These are phyloP conservation scores for Melinaea marsaeus DNA, from an alignment of 2,888 invertebrate species.

Conservation along the genomic window DNA sequence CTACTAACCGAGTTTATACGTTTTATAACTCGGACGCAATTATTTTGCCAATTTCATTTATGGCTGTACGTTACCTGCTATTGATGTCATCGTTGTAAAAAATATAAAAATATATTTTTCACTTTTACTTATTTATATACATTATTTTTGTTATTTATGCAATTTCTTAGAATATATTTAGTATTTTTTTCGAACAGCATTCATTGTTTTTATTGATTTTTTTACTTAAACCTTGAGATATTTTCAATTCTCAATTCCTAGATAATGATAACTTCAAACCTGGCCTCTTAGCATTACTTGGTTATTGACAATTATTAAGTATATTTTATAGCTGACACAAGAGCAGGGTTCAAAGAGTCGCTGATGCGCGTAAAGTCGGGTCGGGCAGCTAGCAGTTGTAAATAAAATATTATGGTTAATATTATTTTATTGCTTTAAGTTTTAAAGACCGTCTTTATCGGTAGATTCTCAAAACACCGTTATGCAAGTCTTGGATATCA, in stretches of 20 bases:
- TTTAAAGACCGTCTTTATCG: constrained; percentile 8
- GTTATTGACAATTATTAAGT: background rate
- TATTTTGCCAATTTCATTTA: constrained; percentile 23
- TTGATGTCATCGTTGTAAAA: too few relatives aligned
- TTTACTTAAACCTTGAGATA: too few relatives aligned
- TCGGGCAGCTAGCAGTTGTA: background rate
- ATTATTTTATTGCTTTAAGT: constrained; percentile 2
- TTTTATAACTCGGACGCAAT: constrained; percentile 25
- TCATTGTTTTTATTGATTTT: too few relatives aligned
- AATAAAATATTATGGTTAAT: constrained; percentile 3
- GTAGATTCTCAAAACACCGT: constrained; percentile 9
- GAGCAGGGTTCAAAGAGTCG: background rate
- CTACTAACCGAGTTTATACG: constrained; percentile 33
- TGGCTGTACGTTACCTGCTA: too few relatives aligned
- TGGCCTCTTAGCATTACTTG: too few relatives aligned
- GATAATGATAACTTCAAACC: too few relatives aligned
- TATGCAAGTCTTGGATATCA: constrained; percentile 9
- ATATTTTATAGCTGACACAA: background rate
- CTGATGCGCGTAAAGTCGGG: background rate
- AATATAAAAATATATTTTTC: too few relatives aligned
- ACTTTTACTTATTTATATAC: too few relatives aligned
- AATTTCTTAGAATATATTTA: too few relatives aligned
- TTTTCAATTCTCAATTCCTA: too few relatives aligned
- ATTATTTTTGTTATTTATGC: too few relatives aligned
- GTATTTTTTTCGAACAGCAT: too few relatives aligned